phyloP scores from a whole-genome alignment of 2,113 vertebrate genomes.

The Nannobrachium achirus region DNA sequence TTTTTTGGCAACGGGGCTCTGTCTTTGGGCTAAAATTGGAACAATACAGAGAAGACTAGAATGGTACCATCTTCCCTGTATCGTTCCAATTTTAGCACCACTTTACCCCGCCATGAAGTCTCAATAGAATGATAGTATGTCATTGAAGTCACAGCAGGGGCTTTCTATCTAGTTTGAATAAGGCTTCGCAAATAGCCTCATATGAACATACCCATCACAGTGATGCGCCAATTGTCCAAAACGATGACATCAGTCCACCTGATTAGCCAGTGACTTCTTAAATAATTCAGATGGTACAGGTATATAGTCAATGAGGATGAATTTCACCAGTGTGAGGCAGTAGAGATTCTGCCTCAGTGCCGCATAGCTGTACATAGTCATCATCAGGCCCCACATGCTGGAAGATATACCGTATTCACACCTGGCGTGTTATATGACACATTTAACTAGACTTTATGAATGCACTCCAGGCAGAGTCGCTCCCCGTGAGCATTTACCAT shows the following conservation, averaged over 20 bases:
- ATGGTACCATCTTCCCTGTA: too few relatives aligned
- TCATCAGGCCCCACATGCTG: constrained; percentile 7
- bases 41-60: too few relatives aligned
- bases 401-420: constrained; percentile 12
- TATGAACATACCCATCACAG: too few relatives aligned
- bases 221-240: not conserved
- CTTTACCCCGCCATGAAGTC: too few relatives aligned
- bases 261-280: not conserved
- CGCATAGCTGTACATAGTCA: constrained; percentile 16
- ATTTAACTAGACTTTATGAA: constrained; percentile 29
- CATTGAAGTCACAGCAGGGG: too few relatives aligned
- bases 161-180: too few relatives aligned
- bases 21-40: too few relatives aligned
- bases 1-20: too few relatives aligned
- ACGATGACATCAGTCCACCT: not conserved
- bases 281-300: constrained; percentile 6
- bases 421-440: constrained; percentile 17
- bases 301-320: not conserved
- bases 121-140: too few relatives aligned
- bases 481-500: constrained; percentile 8
- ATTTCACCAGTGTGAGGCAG: too few relatives aligned
- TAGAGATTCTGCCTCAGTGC: constrained; percentile 37
- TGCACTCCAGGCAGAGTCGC: not conserved
- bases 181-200: too few relatives aligned
- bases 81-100: too few relatives aligned